Percentiles rank a stretch among this genome's conserved stretches.
Evolutionary conservation across 2,888 invertebrate genomes (phyloP).

Genomic region (Caradrina clavipalpis): DNA sequence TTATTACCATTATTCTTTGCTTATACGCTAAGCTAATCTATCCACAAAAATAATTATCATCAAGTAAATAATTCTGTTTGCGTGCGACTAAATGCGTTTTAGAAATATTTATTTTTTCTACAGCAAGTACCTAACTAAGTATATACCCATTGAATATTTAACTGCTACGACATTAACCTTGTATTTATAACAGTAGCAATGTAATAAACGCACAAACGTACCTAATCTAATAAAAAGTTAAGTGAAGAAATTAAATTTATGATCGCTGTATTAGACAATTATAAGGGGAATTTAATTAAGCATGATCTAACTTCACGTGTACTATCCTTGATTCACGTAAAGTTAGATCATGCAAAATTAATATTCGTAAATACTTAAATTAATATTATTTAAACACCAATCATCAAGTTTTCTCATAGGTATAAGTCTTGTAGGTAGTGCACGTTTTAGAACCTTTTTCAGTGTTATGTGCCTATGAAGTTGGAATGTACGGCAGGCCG

Average conservation of each 20-base stretch:
- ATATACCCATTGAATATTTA: background rate
- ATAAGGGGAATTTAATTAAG: too few relatives aligned
- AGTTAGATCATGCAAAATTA: constrained; percentile 3
- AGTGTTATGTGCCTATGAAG: constrained; percentile 6
- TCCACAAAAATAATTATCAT: too few relatives aligned
- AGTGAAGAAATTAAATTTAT: background rate
- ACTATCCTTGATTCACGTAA: constrained; percentile 4
- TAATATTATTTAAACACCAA: too few relatives aligned
- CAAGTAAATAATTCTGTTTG: background rate
- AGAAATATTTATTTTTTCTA: too few relatives aligned
- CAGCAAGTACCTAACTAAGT: too few relatives aligned
- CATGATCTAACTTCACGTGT: too few relatives aligned
- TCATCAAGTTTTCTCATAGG: background rate
- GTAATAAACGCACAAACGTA: background rate
- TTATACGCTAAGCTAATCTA: too few relatives aligned
- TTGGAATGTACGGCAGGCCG: constrained; percentile 27
- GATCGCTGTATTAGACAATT: background rate
- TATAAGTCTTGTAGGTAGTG: background rate
- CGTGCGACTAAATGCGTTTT: background rate
- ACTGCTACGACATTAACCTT: background rate
- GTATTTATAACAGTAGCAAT: background rate
- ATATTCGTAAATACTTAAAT: background rate
- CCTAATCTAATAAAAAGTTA: background rate
- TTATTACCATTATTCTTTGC: too few relatives aligned
- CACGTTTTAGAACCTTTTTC: constrained; percentile 21